Base-by-base conservation (phyloP, 2,888 invertebrate species). In the Melanostoma scalare region DNA sequence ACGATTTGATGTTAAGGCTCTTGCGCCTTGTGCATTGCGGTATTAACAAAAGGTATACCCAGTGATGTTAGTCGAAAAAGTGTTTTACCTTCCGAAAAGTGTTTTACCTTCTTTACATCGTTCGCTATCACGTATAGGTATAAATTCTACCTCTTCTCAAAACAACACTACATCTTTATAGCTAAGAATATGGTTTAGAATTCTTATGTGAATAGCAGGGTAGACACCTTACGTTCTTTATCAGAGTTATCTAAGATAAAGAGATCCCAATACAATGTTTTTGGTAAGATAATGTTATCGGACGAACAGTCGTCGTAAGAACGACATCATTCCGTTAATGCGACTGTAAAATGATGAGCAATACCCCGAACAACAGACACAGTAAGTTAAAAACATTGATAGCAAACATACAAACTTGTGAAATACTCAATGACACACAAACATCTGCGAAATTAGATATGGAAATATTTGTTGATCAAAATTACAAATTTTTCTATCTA, bases 211-310 rank as follows among this genome's bases (percentile, higher is more conserved):
- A 42, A 33, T 10, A 36, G 30, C 46, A 36, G 20, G 20, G 20
- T 20, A 20, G 20, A 20, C 20, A 20, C 20, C 20, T 20, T 20
- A 20, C 20, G 20, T 20, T 20, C 20, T 1, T 20, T 20, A 20
- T 20, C 20, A 20, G 20, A 20, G 20, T 20, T 36, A 38, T 63
- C 63, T 46, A 31, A 60, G 44, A 10, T 53, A 31, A 48, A 65
- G 72, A 46, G 60, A 72, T 61, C 63, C 72, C 38, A 38, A 8
- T 40, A 5, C 65, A 78, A 72, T 52, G 72, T 53, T 65, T 20
- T 9, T 33, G 44, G 44, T 30, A 58, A 50, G 77, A 72, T 58
- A 72, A 53, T 58, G 50, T 30, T 77, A 77, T 77, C 65, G 65
- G 65, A 31, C 56, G 40, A 63, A 30, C 42, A 52, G 56, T 77